Percentiles rank a stretch among this genome's conserved stretches.
Conservation (phyloP, 2,113 vertebrate species). For the Melozone crissalis region DNA sequence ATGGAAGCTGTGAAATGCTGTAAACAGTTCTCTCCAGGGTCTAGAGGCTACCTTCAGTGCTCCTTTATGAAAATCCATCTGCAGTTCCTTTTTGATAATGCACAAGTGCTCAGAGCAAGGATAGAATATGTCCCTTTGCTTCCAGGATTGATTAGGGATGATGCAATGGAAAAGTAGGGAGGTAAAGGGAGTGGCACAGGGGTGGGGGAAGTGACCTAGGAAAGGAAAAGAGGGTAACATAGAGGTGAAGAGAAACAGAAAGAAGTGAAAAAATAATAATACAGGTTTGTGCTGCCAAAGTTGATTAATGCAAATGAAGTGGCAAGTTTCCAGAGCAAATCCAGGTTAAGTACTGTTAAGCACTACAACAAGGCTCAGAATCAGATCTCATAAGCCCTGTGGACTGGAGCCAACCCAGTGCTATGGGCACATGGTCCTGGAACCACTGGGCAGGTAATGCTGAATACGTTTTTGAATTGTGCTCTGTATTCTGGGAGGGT, state of each 20-base stretch:
- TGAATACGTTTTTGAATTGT: neutral
- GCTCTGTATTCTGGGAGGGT: fast-evolving
- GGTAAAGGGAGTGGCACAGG: fast-evolving
- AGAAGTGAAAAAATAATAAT: neutral
- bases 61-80: neutral
- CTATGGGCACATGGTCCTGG: neutral
- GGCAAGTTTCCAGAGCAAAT: neutral
- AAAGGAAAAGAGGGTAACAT: neutral
- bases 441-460: neutral
- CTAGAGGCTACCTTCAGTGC: neutral
- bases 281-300: neutral
- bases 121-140: neutral
- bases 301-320: neutral
- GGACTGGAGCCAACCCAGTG: neutral
- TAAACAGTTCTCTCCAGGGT: neutral
- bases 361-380: neutral
- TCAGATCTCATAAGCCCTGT: neutral
- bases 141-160: neutral
- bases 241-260: neutral
- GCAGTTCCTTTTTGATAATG: neutral
- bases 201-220: neutral
- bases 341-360: neutral
- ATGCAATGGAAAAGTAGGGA: neutral
- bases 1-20: neutral
- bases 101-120: neutral